Evolutionary conservation across 2,113 vertebrate species (phyloP).

Genomic region (Podarcis raffonei): DNA sequence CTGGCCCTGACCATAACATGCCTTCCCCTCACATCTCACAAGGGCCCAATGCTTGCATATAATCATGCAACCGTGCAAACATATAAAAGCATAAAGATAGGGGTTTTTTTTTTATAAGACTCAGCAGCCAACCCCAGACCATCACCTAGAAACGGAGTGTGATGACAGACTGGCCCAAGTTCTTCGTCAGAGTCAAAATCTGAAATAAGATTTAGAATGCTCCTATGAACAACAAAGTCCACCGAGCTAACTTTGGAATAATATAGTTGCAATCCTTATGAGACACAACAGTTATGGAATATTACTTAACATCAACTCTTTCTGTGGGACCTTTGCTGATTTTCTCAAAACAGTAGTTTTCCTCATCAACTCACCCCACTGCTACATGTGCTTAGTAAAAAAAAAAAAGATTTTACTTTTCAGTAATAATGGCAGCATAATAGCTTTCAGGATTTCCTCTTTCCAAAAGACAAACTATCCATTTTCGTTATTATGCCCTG

Average conservation of each 20-base stretch:
- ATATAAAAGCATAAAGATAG: conserved; percentile 61
- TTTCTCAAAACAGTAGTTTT: conserved; percentile 44
- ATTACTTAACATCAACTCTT: conserved; percentile 41
- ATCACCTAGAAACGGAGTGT: conserved; percentile 81
- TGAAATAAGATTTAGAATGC: conserved; percentile 83
- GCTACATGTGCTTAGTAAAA: background rate
- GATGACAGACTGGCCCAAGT: conserved; percentile 77
- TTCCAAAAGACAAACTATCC: background rate
- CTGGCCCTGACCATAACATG: conserved; percentile 57
- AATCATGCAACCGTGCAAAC: conserved; percentile 83
- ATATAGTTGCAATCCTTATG: conserved; percentile 64
- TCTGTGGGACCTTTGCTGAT: conserved; percentile 58
- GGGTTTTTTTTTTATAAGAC: conserved; percentile 47
- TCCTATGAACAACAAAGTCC: conserved; percentile 71
- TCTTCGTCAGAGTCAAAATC: conserved; percentile 84
- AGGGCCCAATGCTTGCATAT: conserved; percentile 55
- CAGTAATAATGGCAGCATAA: conserved; percentile 1
- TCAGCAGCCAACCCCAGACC: conserved; percentile 61
- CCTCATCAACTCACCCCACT: background rate
- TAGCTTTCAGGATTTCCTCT: background rate
- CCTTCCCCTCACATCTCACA: conserved; percentile 59
- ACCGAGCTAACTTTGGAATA: conserved; percentile 37
- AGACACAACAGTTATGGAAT: conserved; percentile 23
- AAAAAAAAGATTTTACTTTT: conserved; percentile 9
- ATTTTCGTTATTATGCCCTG: background rate